Evolutionary conservation across 2,113 vertebrate species (phyloP), one percentile per base, ranked within the genome.

Genomic region (Formicarius rufipectus): DNA sequence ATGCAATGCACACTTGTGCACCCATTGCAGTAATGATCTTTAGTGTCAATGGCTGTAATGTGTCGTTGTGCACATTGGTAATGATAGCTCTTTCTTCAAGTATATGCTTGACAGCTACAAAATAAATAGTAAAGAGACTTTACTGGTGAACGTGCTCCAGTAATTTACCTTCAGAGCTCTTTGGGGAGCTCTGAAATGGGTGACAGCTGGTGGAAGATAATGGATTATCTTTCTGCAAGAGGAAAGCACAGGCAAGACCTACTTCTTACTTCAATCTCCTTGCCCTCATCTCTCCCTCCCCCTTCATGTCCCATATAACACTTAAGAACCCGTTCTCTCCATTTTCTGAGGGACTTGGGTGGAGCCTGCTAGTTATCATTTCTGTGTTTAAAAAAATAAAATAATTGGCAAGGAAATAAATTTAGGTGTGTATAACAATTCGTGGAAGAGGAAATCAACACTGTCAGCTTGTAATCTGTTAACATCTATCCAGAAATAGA

Each of bases 121-220:
- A 92, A 64, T 68, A 84, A 91, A 71, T 89, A 88, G 71, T 64
- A 49, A 25, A n/a, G 64, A 81, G 33, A 25, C n/a, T 63, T 76
- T 49, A 37, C 58, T 86, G 59, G 80, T 76, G 90, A 92, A 83
- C 49, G 33, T 49, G 52, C 17, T 77, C 27, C 44, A 75, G 69
- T 95, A 45, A 53, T 96, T 92, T 84, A 82, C 69, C 79, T 72
- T 94, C 31, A 52, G 45, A 93, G 23, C 56, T 90, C 67, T 80
- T 5, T 78, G 74, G 73, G 58, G 45, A 83, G 72, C 74, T 62
- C 62, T 40, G 68, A 86, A 96, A 71, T 62, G 71, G 80, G 88
- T 97, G 97, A 97, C 97, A 98, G 98, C 97, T 98, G 98, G 97
- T 97, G 88, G 87, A 91, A 95, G 97, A 98, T 98, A 98, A 98